These are phyloP conservation scores for Hydrophis major DNA, from an alignment of 2,797 vertebrate species.

Conservation along the genomic window DNA sequence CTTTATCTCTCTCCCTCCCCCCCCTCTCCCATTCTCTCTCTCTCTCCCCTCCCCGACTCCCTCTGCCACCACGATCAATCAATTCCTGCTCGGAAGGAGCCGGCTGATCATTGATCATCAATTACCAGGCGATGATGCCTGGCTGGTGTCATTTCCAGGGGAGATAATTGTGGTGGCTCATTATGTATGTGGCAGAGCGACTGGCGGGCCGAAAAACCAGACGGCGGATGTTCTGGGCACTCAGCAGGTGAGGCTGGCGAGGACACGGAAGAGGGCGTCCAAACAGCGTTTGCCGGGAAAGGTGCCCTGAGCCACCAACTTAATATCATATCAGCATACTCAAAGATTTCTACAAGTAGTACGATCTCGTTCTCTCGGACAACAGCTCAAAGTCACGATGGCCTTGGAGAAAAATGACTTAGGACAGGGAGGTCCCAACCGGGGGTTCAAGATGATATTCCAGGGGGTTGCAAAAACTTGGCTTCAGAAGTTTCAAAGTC, in stretches of 20 bases:
- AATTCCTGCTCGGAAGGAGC: not conserved
- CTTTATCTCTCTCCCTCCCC: no score
- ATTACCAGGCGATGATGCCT: conserved; percentile 15
- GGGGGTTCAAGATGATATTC: no score
- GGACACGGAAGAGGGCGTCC: not conserved
- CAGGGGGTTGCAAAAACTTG: no score
- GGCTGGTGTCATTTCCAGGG: not conserved
- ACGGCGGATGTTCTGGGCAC: not conserved
- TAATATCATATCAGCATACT: not conserved
- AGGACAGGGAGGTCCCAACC: not conserved
- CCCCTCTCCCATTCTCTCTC: no score
- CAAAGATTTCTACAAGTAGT: no score
- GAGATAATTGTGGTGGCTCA: conserved; percentile 26
- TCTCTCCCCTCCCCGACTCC: no score
- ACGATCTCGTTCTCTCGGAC: not conserved
- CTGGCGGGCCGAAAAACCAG: not conserved
- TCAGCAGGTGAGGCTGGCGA: not conserved
- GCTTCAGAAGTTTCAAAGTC: no score
- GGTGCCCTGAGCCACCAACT: accelerated
- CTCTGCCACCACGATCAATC: not conserved
- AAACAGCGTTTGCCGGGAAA: not conserved
- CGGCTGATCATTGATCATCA: conserved; percentile 28
- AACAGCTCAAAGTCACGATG: not conserved
- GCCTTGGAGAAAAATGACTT: not conserved
- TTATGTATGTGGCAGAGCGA: conserved; percentile 15